phyloP scores from a whole-genome alignment of 2,113 vertebrate genomes.

The Dipodomys spectabilis region DNA sequence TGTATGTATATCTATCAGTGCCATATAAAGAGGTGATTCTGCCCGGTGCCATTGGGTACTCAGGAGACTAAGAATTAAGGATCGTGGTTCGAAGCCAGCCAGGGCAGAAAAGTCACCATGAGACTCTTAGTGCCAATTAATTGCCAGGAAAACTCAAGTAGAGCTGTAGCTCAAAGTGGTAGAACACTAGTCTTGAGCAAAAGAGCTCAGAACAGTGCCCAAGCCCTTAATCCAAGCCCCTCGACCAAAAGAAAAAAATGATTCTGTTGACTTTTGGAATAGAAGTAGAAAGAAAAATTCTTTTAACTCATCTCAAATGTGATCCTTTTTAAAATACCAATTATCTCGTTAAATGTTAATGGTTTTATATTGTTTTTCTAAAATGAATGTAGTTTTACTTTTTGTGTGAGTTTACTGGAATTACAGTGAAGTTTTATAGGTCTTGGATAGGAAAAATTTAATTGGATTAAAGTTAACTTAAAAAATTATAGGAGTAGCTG shows the following conservation, averaged over 20 bases:
- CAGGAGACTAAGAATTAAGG: too few relatives aligned
- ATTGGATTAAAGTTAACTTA: too few relatives aligned
- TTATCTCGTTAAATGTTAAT: background rate
- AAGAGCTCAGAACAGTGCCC: too few relatives aligned
- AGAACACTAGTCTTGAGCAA: background rate
- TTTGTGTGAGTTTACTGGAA: background rate
- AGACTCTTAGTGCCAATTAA: too few relatives aligned
- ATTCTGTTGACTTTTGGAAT: background rate
- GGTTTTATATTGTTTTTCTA: conserved; percentile 24
- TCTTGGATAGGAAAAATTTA: too few relatives aligned
- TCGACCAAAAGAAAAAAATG: background rate
- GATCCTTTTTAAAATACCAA: conserved; percentile 23
- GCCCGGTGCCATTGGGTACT: background rate
- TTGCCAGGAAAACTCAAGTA: too few relatives aligned
- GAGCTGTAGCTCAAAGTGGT: too few relatives aligned
- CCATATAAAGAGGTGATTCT: conserved; percentile 25
- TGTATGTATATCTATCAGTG: background rate
- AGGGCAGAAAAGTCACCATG: too few relatives aligned
- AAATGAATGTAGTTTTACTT: background rate
- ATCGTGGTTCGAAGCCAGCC: too few relatives aligned
- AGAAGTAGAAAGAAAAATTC: background rate
- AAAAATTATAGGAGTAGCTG: too few relatives aligned
- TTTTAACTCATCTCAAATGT: background rate
- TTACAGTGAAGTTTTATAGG: background rate
- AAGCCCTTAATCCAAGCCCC: too few relatives aligned